Base-by-base conservation (phyloP, 2,888 invertebrate species). In the Eupithecia abbreviata region DNA sequence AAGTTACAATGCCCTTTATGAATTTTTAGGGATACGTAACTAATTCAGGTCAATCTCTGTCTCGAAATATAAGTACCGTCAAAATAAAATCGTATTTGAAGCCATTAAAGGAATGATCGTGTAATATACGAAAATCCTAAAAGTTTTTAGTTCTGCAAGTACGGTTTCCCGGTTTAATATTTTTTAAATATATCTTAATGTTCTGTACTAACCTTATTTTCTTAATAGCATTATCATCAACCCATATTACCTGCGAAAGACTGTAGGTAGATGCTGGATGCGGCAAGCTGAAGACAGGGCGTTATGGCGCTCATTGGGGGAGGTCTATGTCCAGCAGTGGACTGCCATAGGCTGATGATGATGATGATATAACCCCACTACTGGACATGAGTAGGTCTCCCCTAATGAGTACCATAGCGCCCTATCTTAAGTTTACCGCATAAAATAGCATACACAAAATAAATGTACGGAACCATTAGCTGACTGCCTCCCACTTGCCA, bases 1-100 rank as follows among this genome's bases (percentile, higher is more conserved):
- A 76, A 71, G 66, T 75, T 79, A 73, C 76, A 80, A 79, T 73
- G 78, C 77, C 74, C 72, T 72, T 78, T 66, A 71, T 62, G 51
- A 71, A 45, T 69, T 72, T 71, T 62, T 62, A 62, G 71, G 47
- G 65, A 15, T 62, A 12, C 62, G 45, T 71, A 30, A 30, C 9
- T 18, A 12, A 47, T 66, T 66, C 42, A 42, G 13, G 41, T 42
- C 4, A 66, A 66, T 42, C 12, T 41, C n/a, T 41, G 5, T 51
- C 51, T 6, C 2, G 12, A 2, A 41, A 65, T 13, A 12, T 65
- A 4, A 65, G 41, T 13, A 65, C 5, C 5, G 3, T 65, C 41
- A 65, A 41, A 9, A 62, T 41, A 62, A 3, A 62, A n/a, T 51
- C n/a, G 1, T 58, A 58, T 58, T 58, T 18, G 3, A 58, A 18